phyloP scores from a whole-genome alignment of 2,797 vertebrate genomes.

The Gymnocypris eckloni region DNA sequence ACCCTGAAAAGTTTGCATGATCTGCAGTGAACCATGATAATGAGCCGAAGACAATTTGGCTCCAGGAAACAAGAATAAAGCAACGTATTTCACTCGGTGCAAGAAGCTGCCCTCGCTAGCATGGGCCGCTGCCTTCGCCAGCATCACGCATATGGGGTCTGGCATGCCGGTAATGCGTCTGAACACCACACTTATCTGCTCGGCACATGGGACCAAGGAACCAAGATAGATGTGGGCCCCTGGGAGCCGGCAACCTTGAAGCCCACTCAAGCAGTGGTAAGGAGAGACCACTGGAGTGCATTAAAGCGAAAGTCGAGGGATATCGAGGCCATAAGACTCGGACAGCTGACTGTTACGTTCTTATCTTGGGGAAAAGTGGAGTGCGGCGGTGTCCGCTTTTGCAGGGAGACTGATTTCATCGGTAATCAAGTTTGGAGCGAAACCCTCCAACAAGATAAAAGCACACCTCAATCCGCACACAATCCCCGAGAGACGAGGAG shows the following conservation, averaged over 20 bases:
- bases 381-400: constrained; percentile 25
- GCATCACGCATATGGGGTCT: constrained; percentile 20
- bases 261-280: constrained; percentile 22
- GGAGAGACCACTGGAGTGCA: constrained; percentile 39
- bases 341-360: constrained; percentile 20
- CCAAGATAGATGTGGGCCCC: constrained; percentile 15
- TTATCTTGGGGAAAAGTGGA: constrained; percentile 44
- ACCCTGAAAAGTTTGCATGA: background rate
- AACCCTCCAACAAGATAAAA: constrained; percentile 49
- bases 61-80: constrained; percentile 15
- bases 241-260: constrained; percentile 24
- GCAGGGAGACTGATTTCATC: constrained; percentile 46
- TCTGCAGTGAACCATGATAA: constrained; percentile 30
- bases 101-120: background rate
- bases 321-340: constrained; percentile 14
- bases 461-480: constrained; percentile 38
- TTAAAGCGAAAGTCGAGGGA: constrained; percentile 11
- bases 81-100: background rate
- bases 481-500: constrained; percentile 3
- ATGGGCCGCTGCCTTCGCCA: background rate
- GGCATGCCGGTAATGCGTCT: constrained; percentile 4
- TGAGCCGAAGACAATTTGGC: constrained; percentile 17
- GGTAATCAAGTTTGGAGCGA: constrained; percentile 46
- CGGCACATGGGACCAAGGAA: background rate
- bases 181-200: constrained; percentile 55